Evolutionary conservation across 2,797 vertebrate species (phyloP).

Genomic region (Lepus oiostolus): DNA sequence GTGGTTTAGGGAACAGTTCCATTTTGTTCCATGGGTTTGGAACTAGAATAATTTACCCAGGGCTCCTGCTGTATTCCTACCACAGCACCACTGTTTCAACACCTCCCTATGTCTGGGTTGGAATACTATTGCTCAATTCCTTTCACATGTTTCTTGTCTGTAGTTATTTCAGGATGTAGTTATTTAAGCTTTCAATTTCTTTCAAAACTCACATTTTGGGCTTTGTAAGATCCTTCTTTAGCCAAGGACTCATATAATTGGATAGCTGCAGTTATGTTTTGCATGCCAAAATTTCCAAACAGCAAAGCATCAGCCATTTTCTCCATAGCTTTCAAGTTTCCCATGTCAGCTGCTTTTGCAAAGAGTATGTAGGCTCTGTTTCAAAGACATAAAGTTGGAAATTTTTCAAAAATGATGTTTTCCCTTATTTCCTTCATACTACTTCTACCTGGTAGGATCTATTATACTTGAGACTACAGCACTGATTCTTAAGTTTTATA

Average conservation of each 20-base stretch:
- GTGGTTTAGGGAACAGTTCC: neutral
- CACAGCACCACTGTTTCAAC: neutral
- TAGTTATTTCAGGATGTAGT: constrained; percentile 60
- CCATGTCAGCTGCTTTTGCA: constrained; percentile 83
- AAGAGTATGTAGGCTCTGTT: constrained; percentile 83
- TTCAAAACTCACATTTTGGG: constrained; percentile 86
- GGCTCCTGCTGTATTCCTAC: neutral
- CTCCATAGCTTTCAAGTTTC: constrained; percentile 85
- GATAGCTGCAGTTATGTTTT: constrained; percentile 85
- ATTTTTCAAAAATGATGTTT: constrained; percentile 63
- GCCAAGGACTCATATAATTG: constrained; percentile 85
- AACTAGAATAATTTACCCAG: constrained; percentile 10
- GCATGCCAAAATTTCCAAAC: constrained; percentile 84
- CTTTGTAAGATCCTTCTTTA: constrained; percentile 85
- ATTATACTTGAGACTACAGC: constrained; percentile 1
- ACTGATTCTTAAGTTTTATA: constrained; percentile 51
- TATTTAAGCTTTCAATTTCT: constrained; percentile 70
- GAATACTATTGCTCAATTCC: neutral
- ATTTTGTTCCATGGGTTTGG: neutral
- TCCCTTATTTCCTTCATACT: neutral
- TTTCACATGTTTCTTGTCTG: constrained; percentile 21
- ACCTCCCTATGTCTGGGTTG: neutral
- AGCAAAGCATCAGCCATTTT: constrained; percentile 86
- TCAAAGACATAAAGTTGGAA: constrained; percentile 73
- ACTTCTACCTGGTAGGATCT: neutral